These are phyloP conservation scores for Probosciger aterrimus DNA, from an alignment of 2,113 vertebrate genomes.

Conservation along the genomic window DNA sequence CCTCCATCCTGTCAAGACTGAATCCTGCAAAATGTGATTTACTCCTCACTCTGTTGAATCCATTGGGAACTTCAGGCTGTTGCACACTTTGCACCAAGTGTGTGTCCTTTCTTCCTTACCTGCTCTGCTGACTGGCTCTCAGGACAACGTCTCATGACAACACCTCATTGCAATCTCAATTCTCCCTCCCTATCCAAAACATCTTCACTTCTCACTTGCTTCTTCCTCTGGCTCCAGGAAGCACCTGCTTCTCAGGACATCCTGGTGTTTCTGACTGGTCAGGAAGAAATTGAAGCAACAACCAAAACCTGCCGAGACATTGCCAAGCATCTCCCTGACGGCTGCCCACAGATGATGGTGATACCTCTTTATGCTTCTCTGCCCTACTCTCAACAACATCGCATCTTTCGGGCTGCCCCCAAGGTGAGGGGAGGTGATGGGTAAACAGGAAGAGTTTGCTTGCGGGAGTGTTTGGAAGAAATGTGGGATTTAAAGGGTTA, in stretches of 20 bases:
- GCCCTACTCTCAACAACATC: constrained; percentile 87
- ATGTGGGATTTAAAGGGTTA: not conserved
- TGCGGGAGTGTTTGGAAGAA: not conserved
- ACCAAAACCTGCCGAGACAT: constrained; percentile 92
- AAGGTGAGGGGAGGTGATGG: constrained; percentile 74
- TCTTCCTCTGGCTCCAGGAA: constrained; percentile 69
- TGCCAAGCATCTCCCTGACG: constrained; percentile 86
- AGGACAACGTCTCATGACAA: not conserved
- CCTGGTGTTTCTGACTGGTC: constrained; percentile 95
- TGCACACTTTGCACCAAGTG: rapidly evolving
- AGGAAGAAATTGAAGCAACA: constrained; percentile 97
- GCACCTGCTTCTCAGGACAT: constrained; percentile 88
- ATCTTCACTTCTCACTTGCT: not conserved
- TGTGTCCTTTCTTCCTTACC: not conserved
- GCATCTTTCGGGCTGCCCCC: constrained; percentile 87
- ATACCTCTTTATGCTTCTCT: constrained; percentile 92
- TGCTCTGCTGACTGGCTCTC: not conserved
- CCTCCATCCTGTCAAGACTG: not conserved
- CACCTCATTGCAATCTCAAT: not conserved
- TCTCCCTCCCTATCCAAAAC: not conserved
- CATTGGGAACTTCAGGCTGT: not conserved
- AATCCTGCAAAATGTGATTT: not conserved
- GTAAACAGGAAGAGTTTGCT: not conserved
- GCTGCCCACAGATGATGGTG: constrained; percentile 82
- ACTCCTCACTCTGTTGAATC: not conserved